phyloP scores from a whole-genome alignment of 2,888 invertebrate species.

The Zaprionus obscuricornis region DNA sequence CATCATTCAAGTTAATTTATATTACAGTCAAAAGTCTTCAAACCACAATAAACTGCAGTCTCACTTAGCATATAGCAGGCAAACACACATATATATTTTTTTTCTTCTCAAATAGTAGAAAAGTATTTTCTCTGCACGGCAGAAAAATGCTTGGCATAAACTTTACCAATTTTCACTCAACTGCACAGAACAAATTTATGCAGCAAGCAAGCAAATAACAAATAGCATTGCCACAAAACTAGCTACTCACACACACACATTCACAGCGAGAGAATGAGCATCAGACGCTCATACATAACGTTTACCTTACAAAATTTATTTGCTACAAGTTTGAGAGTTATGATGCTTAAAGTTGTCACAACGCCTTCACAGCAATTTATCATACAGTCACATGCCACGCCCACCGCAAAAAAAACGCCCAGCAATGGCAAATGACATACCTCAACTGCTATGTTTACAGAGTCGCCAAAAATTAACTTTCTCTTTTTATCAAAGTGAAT shows the following conservation, averaged over 20 bases:
- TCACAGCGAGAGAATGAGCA: too few relatives aligned
- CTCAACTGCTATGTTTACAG: slow-evolving; percentile 24
- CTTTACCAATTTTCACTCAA: slow-evolving; percentile 66
- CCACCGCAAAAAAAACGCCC: neutral
- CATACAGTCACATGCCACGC: slow-evolving; percentile 11
- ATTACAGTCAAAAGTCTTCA: slow-evolving; percentile 15
- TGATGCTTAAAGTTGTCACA: slow-evolving; percentile 17
- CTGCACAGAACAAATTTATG: slow-evolving; percentile 65
- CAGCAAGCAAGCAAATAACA: slow-evolving; percentile 47
- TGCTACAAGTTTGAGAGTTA: slow-evolving; percentile 35
- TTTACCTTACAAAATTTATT: slow-evolving; percentile 35
- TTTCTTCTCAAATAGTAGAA: slow-evolving; percentile 2
- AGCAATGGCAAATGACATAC: slow-evolving; percentile 2
- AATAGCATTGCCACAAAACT: slow-evolving; percentile 21
- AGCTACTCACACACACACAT: slow-evolving; percentile 30
- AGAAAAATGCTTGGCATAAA: slow-evolving; percentile 39
- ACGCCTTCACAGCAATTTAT: too few relatives aligned
- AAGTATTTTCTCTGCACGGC: too few relatives aligned
- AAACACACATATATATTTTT: slow-evolving; percentile 29
- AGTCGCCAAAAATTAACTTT: slow-evolving; percentile 35
- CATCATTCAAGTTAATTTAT: slow-evolving; percentile 29
- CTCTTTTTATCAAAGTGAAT: slow-evolving; percentile 6
- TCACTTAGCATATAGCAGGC: slow-evolving; percentile 9
- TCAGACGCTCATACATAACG: neutral
- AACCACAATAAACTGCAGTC: slow-evolving; percentile 48